phyloP scores from a whole-genome alignment of 2,797 vertebrate species.

The Hydrophis major region DNA sequence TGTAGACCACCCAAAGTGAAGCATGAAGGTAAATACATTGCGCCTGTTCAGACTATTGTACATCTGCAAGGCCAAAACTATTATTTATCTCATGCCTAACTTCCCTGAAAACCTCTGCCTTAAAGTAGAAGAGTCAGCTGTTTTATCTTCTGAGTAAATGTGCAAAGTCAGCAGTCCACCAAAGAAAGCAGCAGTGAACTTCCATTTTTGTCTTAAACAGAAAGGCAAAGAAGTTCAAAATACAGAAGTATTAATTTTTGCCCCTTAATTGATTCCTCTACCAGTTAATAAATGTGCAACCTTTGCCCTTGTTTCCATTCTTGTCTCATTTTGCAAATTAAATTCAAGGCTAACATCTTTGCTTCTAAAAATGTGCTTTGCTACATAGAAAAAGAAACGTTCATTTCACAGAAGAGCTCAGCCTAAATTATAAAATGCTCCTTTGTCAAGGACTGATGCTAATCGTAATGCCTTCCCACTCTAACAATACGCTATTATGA shows the following conservation, averaged over 20 bases:
- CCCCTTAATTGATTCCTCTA: neutral
- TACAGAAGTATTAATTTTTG: neutral
- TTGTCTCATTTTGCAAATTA: neutral
- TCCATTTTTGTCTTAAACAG: neutral
- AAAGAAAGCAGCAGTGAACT: neutral
- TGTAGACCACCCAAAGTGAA: neutral
- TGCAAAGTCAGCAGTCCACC: constrained; percentile 15
- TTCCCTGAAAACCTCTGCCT: constrained; percentile 34
- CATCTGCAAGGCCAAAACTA: constrained; percentile 37
- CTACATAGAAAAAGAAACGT: neutral
- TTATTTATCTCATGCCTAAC: constrained; percentile 42
- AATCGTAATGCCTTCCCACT: neutral
- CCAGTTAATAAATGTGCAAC: neutral
- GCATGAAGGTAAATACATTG: constrained; percentile 51
- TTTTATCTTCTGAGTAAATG: constrained; percentile 25
- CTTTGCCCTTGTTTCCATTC: neutral
- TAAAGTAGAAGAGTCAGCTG: constrained; percentile 17
- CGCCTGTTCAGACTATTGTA: constrained; percentile 50
- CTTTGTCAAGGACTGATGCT: neutral
- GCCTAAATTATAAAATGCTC: neutral
- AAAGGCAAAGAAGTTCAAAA: constrained; percentile 16
- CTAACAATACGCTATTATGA: neutral
- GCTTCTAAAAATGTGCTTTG: constrained; percentile 16
- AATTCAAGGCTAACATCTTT: constrained; percentile 9
- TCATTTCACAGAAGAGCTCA: neutral